These are phyloP conservation scores for Drosophila ficusphila DNA, from an alignment of 1,140 invertebrate genomes.

Conservation along the genomic window DNA sequence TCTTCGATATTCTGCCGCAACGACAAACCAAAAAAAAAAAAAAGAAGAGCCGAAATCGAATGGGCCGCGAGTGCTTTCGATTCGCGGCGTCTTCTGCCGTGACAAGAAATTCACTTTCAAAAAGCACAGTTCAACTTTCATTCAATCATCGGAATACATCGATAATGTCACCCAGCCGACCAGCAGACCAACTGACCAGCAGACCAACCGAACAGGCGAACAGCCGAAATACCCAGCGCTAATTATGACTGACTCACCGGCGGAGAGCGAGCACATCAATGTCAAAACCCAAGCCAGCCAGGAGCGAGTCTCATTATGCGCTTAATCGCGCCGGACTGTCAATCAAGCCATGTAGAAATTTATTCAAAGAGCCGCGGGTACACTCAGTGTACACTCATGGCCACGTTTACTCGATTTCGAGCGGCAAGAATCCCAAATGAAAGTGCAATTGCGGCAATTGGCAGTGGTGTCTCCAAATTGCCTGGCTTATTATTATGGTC, in stretches of 20 bases:
- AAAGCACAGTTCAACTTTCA: constrained; percentile 59
- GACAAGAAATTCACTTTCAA: constrained; percentile 60
- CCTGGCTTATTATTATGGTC: constrained; percentile 38
- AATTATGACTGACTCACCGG: constrained; percentile 57
- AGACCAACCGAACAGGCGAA: too few relatives aligned
- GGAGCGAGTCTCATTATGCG: constrained; percentile 30
- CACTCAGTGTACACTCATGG: background rate
- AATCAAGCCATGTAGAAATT: constrained; percentile 43
- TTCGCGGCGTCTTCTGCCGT: constrained; percentile 35
- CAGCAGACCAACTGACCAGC: too few relatives aligned
- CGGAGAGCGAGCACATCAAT: constrained; percentile 25
- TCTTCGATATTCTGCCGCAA: constrained; percentile 37
- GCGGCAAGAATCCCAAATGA: constrained; percentile 41
- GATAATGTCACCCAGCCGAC: constrained; percentile 60
- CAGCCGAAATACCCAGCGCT: constrained; percentile 55
- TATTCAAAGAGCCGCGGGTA: constrained; percentile 33
- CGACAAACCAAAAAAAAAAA: constrained; percentile 4
- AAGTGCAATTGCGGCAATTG: constrained; percentile 41
- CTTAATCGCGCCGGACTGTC: constrained; percentile 43
- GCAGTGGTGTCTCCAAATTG: constrained; percentile 33
- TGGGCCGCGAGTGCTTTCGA: constrained; percentile 25
- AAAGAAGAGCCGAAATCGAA: constrained; percentile 14
- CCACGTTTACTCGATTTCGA: background rate
- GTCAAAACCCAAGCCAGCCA: constrained; percentile 36
- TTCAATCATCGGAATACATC: constrained; percentile 59